phyloP scores from a whole-genome alignment of 2,888 invertebrate species.

The Metopia argyrocephala region DNA sequence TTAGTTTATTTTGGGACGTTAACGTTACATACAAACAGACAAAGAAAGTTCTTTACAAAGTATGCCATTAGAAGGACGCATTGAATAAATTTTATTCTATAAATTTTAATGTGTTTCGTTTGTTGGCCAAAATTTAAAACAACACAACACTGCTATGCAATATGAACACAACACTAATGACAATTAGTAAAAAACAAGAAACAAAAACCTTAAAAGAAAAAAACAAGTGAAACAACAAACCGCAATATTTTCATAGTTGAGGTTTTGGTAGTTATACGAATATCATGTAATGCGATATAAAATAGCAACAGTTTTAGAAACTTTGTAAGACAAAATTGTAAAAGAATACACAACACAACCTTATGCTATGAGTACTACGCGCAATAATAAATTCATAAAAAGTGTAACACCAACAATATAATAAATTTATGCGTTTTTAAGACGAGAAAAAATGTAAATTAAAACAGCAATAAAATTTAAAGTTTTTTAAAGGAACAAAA shows the following conservation, averaged over 20 bases:
- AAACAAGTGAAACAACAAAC: slow-evolving; percentile 28
- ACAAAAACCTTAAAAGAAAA: slow-evolving; percentile 4
- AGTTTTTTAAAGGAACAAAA: no score
- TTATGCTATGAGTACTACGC: background rate
- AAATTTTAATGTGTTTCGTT: slow-evolving; percentile 37
- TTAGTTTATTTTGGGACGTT: no score
- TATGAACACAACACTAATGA: background rate
- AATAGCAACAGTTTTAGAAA: slow-evolving; percentile 1
- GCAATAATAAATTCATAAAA: background rate
- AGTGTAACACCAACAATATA: background rate
- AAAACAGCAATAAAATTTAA: no score
- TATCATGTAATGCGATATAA: background rate
- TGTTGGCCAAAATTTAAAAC: slow-evolving; percentile 14
- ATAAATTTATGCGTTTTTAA: background rate
- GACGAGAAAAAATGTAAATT: background rate
- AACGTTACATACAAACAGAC: no score
- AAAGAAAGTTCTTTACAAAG: no score
- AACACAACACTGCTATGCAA: background rate
- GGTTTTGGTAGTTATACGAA: slow-evolving; percentile 22
- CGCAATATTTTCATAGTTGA: slow-evolving; percentile 38
- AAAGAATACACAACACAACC: background rate
- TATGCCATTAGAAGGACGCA: slow-evolving; percentile 44
- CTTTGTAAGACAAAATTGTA: background rate
- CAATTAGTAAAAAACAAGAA: slow-evolving; percentile 1
- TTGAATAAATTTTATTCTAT: slow-evolving; percentile 43